Conservation (phyloP, 2,888 invertebrate species). For the Drosophila affinis region DNA sequence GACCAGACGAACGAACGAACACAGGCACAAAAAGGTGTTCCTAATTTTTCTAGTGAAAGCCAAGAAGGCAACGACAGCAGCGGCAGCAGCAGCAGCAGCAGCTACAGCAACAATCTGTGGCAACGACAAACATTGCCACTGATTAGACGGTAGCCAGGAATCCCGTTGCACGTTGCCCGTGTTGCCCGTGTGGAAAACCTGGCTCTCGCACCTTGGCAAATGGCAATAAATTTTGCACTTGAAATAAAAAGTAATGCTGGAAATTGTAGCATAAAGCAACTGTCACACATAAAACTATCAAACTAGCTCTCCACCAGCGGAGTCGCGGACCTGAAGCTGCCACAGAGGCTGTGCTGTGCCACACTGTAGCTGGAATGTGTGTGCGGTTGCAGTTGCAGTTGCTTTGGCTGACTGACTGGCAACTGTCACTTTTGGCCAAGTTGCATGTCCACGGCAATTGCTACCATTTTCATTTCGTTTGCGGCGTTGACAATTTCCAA, state of each 20-base stretch:
- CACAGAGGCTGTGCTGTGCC: not conserved
- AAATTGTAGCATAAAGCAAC: conserved; percentile 77
- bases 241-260: conserved; percentile 74
- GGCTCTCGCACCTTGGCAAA: conserved; percentile 67
- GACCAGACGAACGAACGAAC: conserved; percentile 25
- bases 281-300: conserved; percentile 73
- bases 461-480: conserved; percentile 79
- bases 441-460: conserved; percentile 75
- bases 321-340: not conserved
- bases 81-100: conserved; percentile 17
- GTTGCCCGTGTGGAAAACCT: conserved; percentile 42
- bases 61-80: conserved; percentile 45
- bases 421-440: conserved; percentile 76
- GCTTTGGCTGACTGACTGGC: conserved; percentile 68
- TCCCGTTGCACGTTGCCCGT: conserved; percentile 32
- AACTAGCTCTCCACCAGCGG: conserved; percentile 38
- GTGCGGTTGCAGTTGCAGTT: not conserved
- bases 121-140: conserved; percentile 65
- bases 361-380: conserved; percentile 32
- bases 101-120: conserved; percentile 18
- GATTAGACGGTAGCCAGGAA: conserved; percentile 69
- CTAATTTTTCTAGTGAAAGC: conserved; percentile 68
- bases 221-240: conserved; percentile 78
- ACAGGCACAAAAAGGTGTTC: conserved; percentile 41
- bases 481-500: conserved; percentile 69